A percentile compares a stretch with the other conserved stretches of the same genome.
Conservation (phyloP, 2,888 invertebrate genomes). For the Atrina japonica region DNA sequence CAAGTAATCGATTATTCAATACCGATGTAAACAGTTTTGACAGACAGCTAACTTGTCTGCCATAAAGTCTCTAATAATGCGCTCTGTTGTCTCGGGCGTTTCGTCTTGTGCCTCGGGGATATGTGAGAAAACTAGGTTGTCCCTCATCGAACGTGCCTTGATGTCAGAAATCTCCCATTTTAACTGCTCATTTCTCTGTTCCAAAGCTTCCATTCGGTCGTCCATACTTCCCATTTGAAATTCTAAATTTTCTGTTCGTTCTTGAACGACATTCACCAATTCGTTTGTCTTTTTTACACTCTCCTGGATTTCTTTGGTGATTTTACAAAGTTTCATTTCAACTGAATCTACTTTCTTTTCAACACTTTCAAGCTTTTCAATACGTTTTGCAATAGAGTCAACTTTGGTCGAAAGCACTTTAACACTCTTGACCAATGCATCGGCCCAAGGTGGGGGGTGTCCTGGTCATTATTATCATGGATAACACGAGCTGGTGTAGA, state of each 20-base stretch:
- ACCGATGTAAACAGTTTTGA: too few relatives aligned
- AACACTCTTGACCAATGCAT: background rate
- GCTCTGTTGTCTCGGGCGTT: constrained; percentile 2
- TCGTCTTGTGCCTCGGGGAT: background rate
- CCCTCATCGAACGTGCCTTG: constrained; percentile 6
- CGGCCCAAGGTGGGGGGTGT: background rate
- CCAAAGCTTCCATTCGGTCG: background rate
- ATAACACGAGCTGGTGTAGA: too few relatives aligned
- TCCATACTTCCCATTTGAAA: background rate
- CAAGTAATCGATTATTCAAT: too few relatives aligned
- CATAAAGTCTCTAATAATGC: background rate
- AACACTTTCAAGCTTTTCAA: constrained; percentile 5
- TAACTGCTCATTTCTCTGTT: background rate
- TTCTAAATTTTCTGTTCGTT: background rate
- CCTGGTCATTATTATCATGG: background rate
- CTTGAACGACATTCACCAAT: background rate
- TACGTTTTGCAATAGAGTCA: background rate
- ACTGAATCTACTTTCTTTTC: background rate
- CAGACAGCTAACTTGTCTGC: background rate
- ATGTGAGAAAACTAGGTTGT: constrained; percentile 1
- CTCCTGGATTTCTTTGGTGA: background rate
- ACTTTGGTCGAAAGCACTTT: background rate
- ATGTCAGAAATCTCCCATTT: background rate
- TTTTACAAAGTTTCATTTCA: background rate
- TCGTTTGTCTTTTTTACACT: background rate